Evolutionary conservation across 2,113 vertebrate genomes (phyloP).

Genomic region (Aspiorhynchus laticeps): DNA sequence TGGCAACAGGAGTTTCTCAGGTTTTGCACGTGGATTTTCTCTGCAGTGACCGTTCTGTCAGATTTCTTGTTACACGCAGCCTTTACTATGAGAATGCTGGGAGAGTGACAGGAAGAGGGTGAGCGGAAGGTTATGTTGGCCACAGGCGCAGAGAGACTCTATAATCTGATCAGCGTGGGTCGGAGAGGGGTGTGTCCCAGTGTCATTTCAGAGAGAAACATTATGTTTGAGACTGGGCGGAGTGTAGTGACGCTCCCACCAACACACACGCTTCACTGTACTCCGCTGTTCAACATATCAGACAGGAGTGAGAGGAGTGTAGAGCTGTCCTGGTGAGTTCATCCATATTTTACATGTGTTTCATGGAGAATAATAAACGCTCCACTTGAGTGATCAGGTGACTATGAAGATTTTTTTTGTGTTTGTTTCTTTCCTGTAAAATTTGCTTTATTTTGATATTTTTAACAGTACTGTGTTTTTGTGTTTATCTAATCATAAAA

Average conservation of each 20-base stretch:
- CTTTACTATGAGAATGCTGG: not conserved
- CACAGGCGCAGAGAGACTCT: conserved; percentile 57
- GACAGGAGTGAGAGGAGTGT: not conserved
- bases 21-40: conserved; percentile 13
- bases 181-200: conserved; percentile 68
- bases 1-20: conserved; percentile 15
- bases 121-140: conserved; percentile 41
- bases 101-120: not conserved
- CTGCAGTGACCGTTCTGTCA: not conserved
- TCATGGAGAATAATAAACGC: not conserved
- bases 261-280: conserved; percentile 9
- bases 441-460: not conserved
- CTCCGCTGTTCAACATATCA: conserved; percentile 26
- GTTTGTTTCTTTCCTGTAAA: not conserved
- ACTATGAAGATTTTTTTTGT: not conserved
- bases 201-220: conserved; percentile 41
- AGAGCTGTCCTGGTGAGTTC: conserved; percentile 26
- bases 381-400: not conserved
- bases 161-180: conserved; percentile 71
- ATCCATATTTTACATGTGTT: not conserved
- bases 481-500: not conserved
- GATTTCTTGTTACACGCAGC: not conserved
- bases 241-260: conserved; percentile 21
- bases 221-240: conserved; percentile 38
- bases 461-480: not conserved